Base-by-base conservation (phyloP, 1,140 invertebrate genomes). In the Limonius californicus region DNA sequence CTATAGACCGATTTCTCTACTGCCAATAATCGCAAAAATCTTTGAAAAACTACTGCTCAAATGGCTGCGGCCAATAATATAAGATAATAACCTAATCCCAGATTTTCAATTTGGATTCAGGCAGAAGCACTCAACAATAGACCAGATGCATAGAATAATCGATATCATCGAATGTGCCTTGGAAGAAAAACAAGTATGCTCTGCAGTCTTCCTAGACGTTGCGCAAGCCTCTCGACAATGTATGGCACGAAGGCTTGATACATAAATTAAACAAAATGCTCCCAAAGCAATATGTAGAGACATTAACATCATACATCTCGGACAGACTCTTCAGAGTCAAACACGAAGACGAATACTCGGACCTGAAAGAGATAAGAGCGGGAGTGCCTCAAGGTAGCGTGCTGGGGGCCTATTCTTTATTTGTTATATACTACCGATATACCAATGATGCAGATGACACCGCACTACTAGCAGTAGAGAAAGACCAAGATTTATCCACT, bases 41-140 rank as follows among this genome's bases (percentile, higher is more conserved):
- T 59, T 68, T 39, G 62, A 68, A n/a, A 66, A 66, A 59, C 1
- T 70, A 23, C 19, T 70, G 0, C 39, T 68, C 0, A 62, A 59
- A 54, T 43, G 58, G 27, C 35, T 70, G 11, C 57, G 53, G 11
- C 16, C 45, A 1, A 19, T 50, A 50, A 50, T 50, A 18, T 3
- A 45, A 47, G 53, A 68, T 1, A 63, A 70, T 11, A 65, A 45
- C n/a, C 12, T 69, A 0, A 61, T 71, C 9, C 56, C 62, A 6
- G 60, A 72, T 39, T 30, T 72, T 2, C 75, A 79, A 59, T 78
- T 75, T 63, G 77, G 73, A 0, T 79, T 81, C 43, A 65, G 74
- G 67, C 30, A 19, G 18, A 50, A 59, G 12, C 70, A 74, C 18
- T 68, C 56, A 2, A 79, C 77, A 0, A 68, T 68, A 1, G 70